Base-by-base conservation (phyloP, 2,797 vertebrate genomes). In the Melanotaenia boesemani region DNA sequence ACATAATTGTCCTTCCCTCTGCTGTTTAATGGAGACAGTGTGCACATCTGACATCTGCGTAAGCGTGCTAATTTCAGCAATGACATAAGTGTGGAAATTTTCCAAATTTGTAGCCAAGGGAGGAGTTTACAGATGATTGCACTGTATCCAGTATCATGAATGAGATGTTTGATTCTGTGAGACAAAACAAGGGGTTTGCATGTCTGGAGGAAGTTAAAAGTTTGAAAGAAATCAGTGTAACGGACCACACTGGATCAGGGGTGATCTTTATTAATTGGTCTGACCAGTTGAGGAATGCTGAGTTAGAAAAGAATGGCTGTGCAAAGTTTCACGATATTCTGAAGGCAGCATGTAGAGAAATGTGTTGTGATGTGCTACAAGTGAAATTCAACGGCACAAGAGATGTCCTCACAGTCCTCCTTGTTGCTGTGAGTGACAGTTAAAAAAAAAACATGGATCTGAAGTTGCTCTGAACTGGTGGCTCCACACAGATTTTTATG, bases 351-450 rank as follows among this genome's bases (percentile, higher is more conserved):
- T 6, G 22, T 15, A n/a, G 26, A 60, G 57, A 58, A 61, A 52
- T 66, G 37, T 28, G 28, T 28, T 28, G 84, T 71, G 72, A 91
- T 86, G 82, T 90, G 80, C 88, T 77, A 72, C 89, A 90, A 92
- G 93, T 92, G 73, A 86, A 90, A 68, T 73, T 88, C 87, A 92
- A 92, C 93, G 88, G 80, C 50, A 85, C 28, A 89, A 92, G 87
- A 88, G 92, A 92, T 81, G 85, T 90, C 77, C 70, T 79, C 87
- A 48, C 86, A 46, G n/a, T 70, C 87, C 88, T 91, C 91, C 76
- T 84, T 90, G 10, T 20, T 63, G 93, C 88, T 90, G 85, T 81
- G 91, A 85, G 85, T 84, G 91, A 87, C 88, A 89, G 85, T 70
- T 76, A 89, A 93, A 94, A 2, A 20, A 48, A 15, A 44, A 94